Conservation (phyloP, 2,797 vertebrate genomes). For the Trichosurus vulpecula region DNA sequence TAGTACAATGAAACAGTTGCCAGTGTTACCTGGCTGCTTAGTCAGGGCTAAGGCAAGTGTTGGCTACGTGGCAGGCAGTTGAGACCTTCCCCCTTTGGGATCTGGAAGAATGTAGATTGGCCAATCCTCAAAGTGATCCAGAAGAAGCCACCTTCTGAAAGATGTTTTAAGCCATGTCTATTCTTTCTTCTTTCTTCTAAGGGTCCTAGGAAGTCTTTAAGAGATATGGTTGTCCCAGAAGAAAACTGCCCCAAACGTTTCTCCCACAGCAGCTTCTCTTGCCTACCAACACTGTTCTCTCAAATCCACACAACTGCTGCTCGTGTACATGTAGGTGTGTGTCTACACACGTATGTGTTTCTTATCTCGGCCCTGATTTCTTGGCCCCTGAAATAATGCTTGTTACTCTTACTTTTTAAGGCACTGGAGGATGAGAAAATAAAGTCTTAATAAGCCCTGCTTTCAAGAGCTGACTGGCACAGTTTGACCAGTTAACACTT, state of each 20-base stretch:
- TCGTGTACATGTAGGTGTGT: conserved; percentile 6
- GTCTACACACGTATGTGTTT: conserved; percentile 10
- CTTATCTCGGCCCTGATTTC: conserved; percentile 28
- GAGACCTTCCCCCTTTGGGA: background rate
- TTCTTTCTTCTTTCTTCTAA: background rate
- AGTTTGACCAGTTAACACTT: conserved; percentile 42
- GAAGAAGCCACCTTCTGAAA: background rate
- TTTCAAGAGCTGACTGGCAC: conserved; percentile 52
- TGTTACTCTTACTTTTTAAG: background rate
- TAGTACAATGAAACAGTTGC: background rate
- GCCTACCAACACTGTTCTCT: background rate
- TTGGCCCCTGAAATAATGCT: conserved; percentile 5
- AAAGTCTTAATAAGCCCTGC: conserved; percentile 64
- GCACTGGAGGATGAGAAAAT: conserved; percentile 59
- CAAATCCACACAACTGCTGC: conserved; percentile 24
- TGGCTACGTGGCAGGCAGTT: background rate
- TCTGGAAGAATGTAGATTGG: background rate
- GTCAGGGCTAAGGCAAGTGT: background rate
- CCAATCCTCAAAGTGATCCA: background rate
- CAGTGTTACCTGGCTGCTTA: conserved; percentile 10
- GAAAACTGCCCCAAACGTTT: conserved; percentile 37
- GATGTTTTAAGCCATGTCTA: background rate
- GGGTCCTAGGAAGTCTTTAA: conserved; percentile 21
- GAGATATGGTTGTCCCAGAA: conserved; percentile 2
- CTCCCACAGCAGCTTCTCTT: conserved; percentile 19